Conservation (phyloP, 2,888 invertebrate species). For the Microplitis deprimator region DNA sequence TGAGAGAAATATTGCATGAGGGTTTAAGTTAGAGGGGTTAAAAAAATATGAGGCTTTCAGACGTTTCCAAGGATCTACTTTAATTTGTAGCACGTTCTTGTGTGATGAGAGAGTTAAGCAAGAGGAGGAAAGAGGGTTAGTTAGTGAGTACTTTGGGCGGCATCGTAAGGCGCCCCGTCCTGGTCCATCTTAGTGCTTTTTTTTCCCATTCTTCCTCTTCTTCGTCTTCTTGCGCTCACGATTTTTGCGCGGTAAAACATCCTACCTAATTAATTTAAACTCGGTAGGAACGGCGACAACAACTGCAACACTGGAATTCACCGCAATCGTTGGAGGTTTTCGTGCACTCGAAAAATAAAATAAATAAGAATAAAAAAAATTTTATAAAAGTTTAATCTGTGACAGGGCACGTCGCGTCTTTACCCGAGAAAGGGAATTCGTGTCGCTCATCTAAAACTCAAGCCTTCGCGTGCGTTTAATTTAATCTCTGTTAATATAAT, state of each 20-base stretch:
- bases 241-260: slow-evolving; percentile 67
- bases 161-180: slow-evolving; percentile 43
- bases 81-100: slow-evolving; percentile 71
- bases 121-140: slow-evolving; percentile 48
- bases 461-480: background rate
- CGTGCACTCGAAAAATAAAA: slow-evolving; percentile 8
- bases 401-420: slow-evolving; percentile 17
- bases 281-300: slow-evolving; percentile 40
- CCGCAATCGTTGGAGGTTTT: slow-evolving; percentile 22
- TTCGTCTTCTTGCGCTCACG: slow-evolving; percentile 46
- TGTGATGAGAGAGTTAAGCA: slow-evolving; percentile 26
- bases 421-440: slow-evolving; percentile 14
- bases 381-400: slow-evolving; percentile 11
- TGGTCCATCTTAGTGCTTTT: slow-evolving; percentile 21
- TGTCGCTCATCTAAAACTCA: slow-evolving; percentile 10
- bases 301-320: slow-evolving; percentile 33
- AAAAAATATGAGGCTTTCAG: slow-evolving; percentile 61
- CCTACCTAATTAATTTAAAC: slow-evolving; percentile 68
- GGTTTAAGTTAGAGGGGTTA: background rate
- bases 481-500: background rate
- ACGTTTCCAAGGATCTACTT: slow-evolving; percentile 65
- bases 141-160: slow-evolving; percentile 45
- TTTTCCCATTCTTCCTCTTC: slow-evolving; percentile 33
- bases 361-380: slow-evolving; percentile 1
- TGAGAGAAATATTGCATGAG: background rate